phyloP scores from a whole-genome alignment of 1,140 invertebrate species.

The Andricus grossulariae region DNA sequence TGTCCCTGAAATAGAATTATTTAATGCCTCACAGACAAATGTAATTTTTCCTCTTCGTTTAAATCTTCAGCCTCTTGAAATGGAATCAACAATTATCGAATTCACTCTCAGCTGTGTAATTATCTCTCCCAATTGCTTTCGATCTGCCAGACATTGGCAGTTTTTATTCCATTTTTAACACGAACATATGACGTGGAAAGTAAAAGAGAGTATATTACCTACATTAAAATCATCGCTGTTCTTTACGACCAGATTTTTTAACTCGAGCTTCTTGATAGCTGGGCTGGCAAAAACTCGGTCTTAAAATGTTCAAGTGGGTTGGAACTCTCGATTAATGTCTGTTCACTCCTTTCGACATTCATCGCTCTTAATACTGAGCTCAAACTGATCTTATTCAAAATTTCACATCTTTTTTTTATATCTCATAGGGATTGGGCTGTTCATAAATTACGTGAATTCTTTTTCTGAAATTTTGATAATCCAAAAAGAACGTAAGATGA shows the following conservation, averaged over 20 bases:
- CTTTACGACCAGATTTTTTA: constrained; percentile 24
- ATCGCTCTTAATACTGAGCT: constrained; percentile 13
- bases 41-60: no score
- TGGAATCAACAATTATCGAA: no score
- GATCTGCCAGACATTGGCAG: not conserved
- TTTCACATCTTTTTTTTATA: no score
- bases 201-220: constrained; percentile 22
- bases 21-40: no score
- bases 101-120: not conserved
- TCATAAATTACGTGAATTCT: no score
- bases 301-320: constrained; percentile 30
- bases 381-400: not conserved
- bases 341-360: constrained; percentile 26
- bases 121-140: not conserved
- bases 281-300: constrained; percentile 20
- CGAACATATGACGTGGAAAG: constrained; percentile 2
- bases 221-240: constrained; percentile 30
- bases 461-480: no score
- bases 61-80: no score
- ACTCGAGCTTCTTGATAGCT: constrained; percentile 22
- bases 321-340: constrained; percentile 10
- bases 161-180: constrained; percentile 31
- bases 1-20: no score
- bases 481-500: no score
- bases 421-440: no score